Conservation (phyloP, 1,140 invertebrate species). For the Teleogryllus occipitalis region DNA sequence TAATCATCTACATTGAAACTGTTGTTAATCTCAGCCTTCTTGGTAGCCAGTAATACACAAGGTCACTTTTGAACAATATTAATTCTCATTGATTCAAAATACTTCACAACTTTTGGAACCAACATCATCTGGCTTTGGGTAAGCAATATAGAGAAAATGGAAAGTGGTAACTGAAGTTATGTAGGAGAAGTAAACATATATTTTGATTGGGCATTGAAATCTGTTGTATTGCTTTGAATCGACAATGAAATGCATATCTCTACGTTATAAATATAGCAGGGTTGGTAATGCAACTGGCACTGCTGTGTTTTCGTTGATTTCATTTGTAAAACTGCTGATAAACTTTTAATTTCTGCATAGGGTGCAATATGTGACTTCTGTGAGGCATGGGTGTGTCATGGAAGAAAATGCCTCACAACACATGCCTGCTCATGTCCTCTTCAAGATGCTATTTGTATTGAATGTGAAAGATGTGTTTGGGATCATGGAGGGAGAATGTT, state of each 20-base stretch:
- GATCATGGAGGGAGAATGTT: constrained; percentile 91
- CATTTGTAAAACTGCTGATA: neutral
- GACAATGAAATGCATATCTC: no score
- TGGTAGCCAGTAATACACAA: no score
- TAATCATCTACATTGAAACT: no score
- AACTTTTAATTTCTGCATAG: constrained; percentile 38
- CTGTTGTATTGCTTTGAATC: neutral
- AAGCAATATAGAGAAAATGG: no score
- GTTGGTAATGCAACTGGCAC: no score
- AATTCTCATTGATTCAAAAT: no score
- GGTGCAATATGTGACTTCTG: constrained; percentile 96
- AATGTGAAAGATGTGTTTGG: constrained; percentile 89
- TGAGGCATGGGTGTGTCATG: constrained; percentile 96
- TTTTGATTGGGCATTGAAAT: neutral
- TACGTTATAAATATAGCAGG: no score
- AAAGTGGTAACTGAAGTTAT: neutral
- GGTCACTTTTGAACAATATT: no score
- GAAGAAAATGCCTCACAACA: constrained; percentile 76
- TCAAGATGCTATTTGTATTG: constrained; percentile 76
- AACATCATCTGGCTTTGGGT: no score
- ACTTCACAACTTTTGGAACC: no score
- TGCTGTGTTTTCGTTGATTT: no score
- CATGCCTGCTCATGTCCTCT: constrained; percentile 92
- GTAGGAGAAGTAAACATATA: neutral
- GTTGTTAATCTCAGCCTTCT: no score